Conservation (phyloP, 2,797 vertebrate species). For the Neostethus bicornis region DNA sequence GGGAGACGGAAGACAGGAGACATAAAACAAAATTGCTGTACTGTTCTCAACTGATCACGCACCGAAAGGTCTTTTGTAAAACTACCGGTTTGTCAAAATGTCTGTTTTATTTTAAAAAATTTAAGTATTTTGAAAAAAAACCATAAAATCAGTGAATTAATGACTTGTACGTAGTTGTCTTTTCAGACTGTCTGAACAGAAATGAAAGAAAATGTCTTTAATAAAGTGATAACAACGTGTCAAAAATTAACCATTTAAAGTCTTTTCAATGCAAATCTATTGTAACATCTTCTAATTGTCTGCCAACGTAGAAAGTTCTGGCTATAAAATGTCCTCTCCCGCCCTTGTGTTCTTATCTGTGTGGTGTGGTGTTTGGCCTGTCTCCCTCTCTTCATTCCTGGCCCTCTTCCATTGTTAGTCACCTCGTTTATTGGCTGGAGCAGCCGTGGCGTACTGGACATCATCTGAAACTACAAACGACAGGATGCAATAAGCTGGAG, state of each 20-base stretch:
- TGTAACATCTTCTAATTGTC: constrained; percentile 1
- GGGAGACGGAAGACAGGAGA: not conserved
- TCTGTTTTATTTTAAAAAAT: no score
- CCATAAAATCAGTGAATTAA: no score
- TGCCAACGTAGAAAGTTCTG: constrained; percentile 23
- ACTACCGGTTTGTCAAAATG: no score
- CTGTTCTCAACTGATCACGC: constrained; percentile 5
- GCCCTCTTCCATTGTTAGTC: constrained; percentile 89
- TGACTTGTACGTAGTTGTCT: no score
- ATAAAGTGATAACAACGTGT: not conserved
- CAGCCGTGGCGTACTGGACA: constrained; percentile 90
- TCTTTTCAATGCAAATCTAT: not conserved
- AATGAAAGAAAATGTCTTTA: not conserved
- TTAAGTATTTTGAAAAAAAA: no score
- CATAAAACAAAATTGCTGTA: constrained; percentile 4
- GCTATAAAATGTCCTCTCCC: constrained; percentile 23
- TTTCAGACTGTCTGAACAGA: not conserved
- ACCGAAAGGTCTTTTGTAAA: not conserved
- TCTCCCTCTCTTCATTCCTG: constrained; percentile 70
- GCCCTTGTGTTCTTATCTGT: constrained; percentile 51
- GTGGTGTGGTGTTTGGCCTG: constrained; percentile 63
- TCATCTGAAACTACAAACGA: constrained; percentile 98
- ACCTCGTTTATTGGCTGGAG: constrained; percentile 92
- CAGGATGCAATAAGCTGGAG: constrained; percentile 98
- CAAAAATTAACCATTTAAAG: not conserved